phyloP scores from a whole-genome alignment of 2,113 vertebrate species.

The Syrrhaptes paradoxus region DNA sequence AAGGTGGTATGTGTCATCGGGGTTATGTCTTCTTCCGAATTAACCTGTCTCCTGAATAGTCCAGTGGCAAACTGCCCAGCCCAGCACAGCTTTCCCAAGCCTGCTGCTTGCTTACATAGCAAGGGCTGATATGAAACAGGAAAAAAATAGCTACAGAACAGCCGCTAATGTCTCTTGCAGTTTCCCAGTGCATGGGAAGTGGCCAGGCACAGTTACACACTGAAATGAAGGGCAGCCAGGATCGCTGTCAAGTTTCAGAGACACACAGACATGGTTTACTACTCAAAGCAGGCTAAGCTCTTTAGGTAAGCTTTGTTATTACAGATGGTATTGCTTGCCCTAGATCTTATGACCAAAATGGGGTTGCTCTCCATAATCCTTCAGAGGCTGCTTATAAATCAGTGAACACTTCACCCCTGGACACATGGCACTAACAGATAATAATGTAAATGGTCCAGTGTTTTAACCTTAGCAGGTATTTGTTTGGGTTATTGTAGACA shows the following conservation, averaged over 20 bases:
- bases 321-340: constrained; percentile 40
- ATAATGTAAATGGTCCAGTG: not conserved
- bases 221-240: not conserved
- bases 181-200: not conserved
- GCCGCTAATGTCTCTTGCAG: not conserved
- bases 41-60: not conserved
- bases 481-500: not conserved
- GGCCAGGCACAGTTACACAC: not conserved
- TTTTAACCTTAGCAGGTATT: constrained; percentile 19
- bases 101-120: not conserved
- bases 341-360: constrained; percentile 14
- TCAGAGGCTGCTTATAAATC: constrained; percentile 45
- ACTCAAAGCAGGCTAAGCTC: not conserved
- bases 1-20: not conserved
- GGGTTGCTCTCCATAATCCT: constrained; percentile 25
- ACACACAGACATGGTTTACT: not conserved
- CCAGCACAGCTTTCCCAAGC: not conserved
- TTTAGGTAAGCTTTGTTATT: constrained; percentile 38
- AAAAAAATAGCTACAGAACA: not conserved
- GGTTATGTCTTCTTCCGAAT: not conserved
- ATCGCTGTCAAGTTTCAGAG: not conserved
- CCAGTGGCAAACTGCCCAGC: not conserved
- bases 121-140: not conserved
- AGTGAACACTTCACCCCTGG: constrained; percentile 14
- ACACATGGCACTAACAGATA: not conserved